These are phyloP conservation scores for Pammene fasciana DNA, from an alignment of 2,888 invertebrate species.

Conservation along the genomic window DNA sequence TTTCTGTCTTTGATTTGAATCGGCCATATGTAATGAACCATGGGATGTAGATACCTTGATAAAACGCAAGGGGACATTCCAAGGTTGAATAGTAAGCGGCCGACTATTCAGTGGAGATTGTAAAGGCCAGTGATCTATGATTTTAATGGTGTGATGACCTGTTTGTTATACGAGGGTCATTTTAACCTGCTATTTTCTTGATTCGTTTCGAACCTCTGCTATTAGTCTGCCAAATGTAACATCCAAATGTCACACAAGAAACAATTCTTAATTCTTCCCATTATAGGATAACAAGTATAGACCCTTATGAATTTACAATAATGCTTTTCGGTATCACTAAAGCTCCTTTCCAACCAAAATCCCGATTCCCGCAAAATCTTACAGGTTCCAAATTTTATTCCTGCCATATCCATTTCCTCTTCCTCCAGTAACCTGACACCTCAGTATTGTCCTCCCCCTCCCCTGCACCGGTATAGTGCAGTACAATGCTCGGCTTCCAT, in stretches of 20 bases:
- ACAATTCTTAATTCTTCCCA: too few species aligned
- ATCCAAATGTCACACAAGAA: too few species aligned
- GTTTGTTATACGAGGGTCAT: slow-evolving; percentile 1
- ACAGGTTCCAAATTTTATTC: slow-evolving; percentile 23
- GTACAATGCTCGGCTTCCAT: slow-evolving; percentile 37
- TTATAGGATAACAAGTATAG: too few species aligned
- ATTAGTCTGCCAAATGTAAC: too few species aligned
- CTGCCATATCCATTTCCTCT: slow-evolving; percentile 35
- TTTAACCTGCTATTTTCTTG: background rate
- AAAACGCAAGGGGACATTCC: slow-evolving; percentile 12
- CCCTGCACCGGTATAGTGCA: slow-evolving; percentile 17
- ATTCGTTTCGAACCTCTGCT: background rate
- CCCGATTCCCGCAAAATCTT: slow-evolving; percentile 17
- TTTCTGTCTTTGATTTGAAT: slow-evolving; percentile 3
- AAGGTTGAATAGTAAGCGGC: slow-evolving; percentile 26
- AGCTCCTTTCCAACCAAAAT: background rate
- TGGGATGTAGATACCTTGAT: slow-evolving; percentile 1
- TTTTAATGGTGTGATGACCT: background rate
- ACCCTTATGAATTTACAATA: background rate
- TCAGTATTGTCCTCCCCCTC: slow-evolving; percentile 45
- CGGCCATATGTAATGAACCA: slow-evolving; percentile 1
- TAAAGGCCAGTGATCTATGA: slow-evolving; percentile 28
- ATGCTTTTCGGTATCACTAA: background rate
- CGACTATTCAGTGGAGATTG: slow-evolving; percentile 4
- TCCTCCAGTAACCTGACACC: slow-evolving; percentile 58